Conservation (phyloP, 2,888 invertebrate species). For the Drosophila villosipedis region DNA sequence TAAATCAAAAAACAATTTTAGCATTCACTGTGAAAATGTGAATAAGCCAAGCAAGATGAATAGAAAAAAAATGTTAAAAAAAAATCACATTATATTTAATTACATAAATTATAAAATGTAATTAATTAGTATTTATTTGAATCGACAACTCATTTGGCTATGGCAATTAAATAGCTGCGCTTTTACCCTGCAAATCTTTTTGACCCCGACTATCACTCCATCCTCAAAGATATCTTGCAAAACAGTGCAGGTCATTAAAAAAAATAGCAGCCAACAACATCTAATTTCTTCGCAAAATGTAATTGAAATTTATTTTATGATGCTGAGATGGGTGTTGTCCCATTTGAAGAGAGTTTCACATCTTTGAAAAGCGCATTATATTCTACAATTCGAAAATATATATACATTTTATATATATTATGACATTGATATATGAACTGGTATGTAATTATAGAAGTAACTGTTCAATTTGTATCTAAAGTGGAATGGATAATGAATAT, state of each 20-base stretch:
- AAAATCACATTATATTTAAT: neutral
- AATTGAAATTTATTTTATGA: neutral
- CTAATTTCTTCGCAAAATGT: neutral
- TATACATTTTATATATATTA: neutral
- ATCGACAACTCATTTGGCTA: neutral
- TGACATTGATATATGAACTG: neutral
- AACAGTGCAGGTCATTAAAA: too few relatives aligned
- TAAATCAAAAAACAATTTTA: too few relatives aligned
- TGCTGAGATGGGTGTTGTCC: neutral
- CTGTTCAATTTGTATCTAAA: neutral
- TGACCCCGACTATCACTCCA: neutral
- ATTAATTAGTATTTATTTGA: neutral
- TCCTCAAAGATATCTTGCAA: neutral
- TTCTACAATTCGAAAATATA: neutral
- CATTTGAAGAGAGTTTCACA: neutral
- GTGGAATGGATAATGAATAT: neutral
- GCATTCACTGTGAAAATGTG: neutral
- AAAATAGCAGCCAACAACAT: neutral
- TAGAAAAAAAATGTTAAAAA: neutral
- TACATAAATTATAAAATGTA: neutral
- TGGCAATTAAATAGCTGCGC: neutral
- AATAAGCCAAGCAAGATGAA: neutral
- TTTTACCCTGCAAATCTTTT: neutral
- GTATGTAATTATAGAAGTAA: neutral
- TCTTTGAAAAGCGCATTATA: too few relatives aligned